A percentile compares a stretch with the other conserved stretches of the same genome.
These are phyloP conservation scores for Thalassaphorura encarpata DNA, from an alignment of 1,140 invertebrate species.

Conservation along the genomic window DNA sequence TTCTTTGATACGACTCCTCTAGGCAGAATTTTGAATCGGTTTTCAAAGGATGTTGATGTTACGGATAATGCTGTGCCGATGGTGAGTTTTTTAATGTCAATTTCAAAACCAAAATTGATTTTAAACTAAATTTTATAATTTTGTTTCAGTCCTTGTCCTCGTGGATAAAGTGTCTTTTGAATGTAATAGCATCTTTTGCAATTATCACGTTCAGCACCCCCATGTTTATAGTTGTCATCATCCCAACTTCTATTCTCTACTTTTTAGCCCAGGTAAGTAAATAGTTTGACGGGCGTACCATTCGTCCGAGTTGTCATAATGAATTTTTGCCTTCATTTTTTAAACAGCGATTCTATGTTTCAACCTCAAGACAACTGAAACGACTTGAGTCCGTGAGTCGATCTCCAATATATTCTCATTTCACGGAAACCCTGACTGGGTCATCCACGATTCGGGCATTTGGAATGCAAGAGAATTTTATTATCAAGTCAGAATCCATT, in stretches of 20 bases:
- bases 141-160: conserved; percentile 1
- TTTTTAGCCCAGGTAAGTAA: neutral
- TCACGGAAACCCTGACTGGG: conserved; percentile 3
- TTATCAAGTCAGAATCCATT: conserved; percentile 3
- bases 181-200: neutral
- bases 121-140: neutral
- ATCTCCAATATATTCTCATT: conserved; percentile 3
- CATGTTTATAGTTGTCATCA: conserved; percentile 7
- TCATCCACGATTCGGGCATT: conserved; percentile 10
- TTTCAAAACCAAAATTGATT: neutral
- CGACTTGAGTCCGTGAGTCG: conserved; percentile 5
- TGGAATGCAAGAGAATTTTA: conserved; percentile 3
- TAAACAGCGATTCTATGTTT: conserved; percentile 3
- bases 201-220: neutral
- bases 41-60: conserved; percentile 8
- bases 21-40: conserved; percentile 6
- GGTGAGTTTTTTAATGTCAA: neutral
- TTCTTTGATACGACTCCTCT: conserved; percentile 7
- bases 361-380: neutral
- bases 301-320: neutral
- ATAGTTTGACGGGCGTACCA: neutral
- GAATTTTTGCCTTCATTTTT: neutral
- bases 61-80: conserved; percentile 11
- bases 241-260: conserved; percentile 1
- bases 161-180: conserved; percentile 2